A percentile compares a stretch with the other conserved stretches of the same genome.
phyloP scores from a whole-genome alignment of 1,140 invertebrate species.

The Forficula auricularia region DNA sequence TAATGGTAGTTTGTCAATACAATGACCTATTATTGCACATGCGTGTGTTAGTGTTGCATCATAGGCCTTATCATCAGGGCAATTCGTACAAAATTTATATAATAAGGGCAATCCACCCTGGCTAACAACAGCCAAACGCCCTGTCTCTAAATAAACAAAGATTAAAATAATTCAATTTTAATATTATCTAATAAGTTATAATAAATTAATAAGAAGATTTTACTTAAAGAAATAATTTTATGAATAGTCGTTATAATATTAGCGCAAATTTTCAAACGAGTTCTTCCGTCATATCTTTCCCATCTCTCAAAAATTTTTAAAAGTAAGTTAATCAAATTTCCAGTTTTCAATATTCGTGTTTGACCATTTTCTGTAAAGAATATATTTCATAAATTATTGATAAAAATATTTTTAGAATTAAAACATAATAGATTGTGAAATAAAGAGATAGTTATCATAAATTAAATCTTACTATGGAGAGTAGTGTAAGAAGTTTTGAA shows the following conservation, averaged over 20 bases:
- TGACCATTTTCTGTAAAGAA: not conserved
- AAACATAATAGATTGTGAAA: too few species aligned
- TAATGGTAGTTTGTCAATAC: constrained; percentile 40
- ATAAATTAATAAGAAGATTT: not conserved
- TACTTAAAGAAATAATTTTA: constrained; percentile 42
- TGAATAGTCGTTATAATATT: constrained; percentile 39
- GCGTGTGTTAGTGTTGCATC: constrained; percentile 40
- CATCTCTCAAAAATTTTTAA: constrained; percentile 43
- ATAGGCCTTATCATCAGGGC: constrained; percentile 44
- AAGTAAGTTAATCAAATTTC: constrained; percentile 24
- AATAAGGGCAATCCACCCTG: constrained; percentile 40
- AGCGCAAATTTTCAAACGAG: constrained; percentile 40
- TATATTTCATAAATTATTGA: not conserved
- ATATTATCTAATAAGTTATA: not conserved
- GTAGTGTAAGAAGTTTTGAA: too few species aligned
- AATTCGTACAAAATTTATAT: constrained; percentile 41
- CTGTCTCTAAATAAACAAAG: constrained; percentile 13
- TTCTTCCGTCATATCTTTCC: constrained; percentile 43
- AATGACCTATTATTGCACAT: constrained; percentile 42
- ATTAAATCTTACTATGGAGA: too few species aligned
- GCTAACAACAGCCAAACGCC: constrained; percentile 36
- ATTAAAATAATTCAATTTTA: not conserved
- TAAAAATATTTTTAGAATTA: constrained; percentile 6
- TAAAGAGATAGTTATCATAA: too few species aligned
- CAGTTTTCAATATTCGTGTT: constrained; percentile 39